Conservation (phyloP, 2,797 vertebrate genomes). For the Tragelaphus oryx region DNA sequence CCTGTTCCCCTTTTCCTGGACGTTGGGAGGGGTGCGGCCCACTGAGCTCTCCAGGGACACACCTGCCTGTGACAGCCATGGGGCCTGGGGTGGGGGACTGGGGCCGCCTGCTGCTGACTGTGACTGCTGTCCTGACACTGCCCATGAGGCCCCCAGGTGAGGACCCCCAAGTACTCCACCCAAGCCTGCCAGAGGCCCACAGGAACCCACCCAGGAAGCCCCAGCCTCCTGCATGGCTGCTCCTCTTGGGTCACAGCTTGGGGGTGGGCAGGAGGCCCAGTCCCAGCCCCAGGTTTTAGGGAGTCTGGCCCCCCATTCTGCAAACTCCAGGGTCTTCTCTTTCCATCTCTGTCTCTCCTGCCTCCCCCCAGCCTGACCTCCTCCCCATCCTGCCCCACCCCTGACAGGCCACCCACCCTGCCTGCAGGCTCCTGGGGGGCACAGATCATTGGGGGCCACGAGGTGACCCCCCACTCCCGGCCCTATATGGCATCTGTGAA, state of each 20-base stretch:
- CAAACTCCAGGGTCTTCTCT: rapidly evolving
- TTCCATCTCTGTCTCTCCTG: not conserved
- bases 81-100: rapidly evolving
- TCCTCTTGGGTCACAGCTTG: not conserved
- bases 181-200: not conserved
- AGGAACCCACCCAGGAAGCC: not conserved
- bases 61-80: not conserved
- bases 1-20: not conserved
- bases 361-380: rapidly evolving
- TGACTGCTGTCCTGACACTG: not conserved
- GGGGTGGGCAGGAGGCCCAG: not conserved
- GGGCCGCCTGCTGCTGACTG: not conserved
- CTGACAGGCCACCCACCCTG: not conserved
- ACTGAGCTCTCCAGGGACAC: not conserved
- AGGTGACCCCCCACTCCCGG: slow-evolving; percentile 64
- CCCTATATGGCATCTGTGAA: slow-evolving; percentile 73
- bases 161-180: not conserved
- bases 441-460: slow-evolving; percentile 53
- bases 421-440: not conserved
- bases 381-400: not conserved
- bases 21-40: not conserved
- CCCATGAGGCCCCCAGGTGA: not conserved
- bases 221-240: too few species aligned
- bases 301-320: rapidly evolving
- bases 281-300: not conserved